Percentiles rank a stretch among this genome's conserved stretches.
Evolutionary conservation across 2,113 vertebrate species (phyloP).

Genomic region (Antechinus stuartii): DNA sequence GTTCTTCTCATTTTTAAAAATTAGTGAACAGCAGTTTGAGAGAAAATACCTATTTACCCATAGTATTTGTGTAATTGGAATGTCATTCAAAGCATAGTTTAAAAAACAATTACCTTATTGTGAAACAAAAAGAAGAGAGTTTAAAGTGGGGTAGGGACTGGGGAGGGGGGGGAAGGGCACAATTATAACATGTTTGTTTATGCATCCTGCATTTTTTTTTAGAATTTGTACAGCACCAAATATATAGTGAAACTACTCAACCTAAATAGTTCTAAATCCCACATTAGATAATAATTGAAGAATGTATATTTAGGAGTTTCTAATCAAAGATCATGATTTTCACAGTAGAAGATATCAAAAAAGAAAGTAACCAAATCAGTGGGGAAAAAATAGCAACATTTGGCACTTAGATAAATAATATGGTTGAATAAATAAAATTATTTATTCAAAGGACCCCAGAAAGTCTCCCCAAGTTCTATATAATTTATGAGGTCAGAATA

Average conservation of each 20-base stretch:
- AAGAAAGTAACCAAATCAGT: not conserved
- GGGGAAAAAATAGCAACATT: not conserved
- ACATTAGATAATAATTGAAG: not conserved
- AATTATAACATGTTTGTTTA: not conserved
- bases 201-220: not conserved
- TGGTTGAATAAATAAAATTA: too few relatives aligned
- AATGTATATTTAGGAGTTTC: not conserved
- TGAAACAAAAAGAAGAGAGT: not conserved
- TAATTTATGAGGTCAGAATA: not conserved
- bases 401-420: not conserved
- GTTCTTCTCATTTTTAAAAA: not conserved
- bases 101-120: not conserved
- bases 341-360: not conserved
- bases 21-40: not conserved
- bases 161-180: not conserved
- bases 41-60: not conserved
- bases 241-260: not conserved
- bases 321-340: constrained; percentile 38
- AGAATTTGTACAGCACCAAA: not conserved
- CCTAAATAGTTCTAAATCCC: not conserved
- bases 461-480: not conserved
- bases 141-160: fast-evolving
- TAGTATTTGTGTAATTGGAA: not conserved
- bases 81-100: not conserved
- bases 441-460: not conserved